Conservation (phyloP, 2,113 vertebrate species). For the Chionomys nivalis region DNA sequence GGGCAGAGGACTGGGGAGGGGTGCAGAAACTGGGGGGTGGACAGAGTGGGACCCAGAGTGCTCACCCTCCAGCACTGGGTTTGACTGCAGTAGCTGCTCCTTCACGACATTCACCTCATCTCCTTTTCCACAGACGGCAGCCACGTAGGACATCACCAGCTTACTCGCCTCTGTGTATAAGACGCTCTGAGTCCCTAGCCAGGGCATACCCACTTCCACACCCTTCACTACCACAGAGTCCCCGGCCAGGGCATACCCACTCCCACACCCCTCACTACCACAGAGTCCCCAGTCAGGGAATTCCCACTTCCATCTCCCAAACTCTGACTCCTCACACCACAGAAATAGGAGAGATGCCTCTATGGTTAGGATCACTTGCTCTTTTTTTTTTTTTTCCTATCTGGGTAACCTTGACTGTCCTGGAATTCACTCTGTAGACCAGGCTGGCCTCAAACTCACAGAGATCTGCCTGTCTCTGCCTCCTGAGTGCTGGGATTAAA, state of each 20-base stretch:
- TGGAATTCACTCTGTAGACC: not conserved
- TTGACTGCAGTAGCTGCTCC: slow-evolving; percentile 90
- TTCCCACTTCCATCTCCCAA: not conserved
- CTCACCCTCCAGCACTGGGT: slow-evolving; percentile 89
- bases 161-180: slow-evolving; percentile 87
- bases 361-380: not conserved
- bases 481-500: not conserved
- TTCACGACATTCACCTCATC: slow-evolving; percentile 89
- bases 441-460: not conserved
- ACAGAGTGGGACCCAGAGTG: accelerated
- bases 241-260: not conserved
- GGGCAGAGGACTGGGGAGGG: too few relatives aligned
- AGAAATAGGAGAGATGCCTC: not conserved
- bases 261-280: not conserved
- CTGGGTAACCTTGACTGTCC: not conserved
- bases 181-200: not conserved
- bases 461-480: not conserved
- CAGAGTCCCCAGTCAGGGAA: not conserved
- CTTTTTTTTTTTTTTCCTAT: too few relatives aligned
- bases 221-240: not conserved
- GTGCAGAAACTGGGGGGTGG: too few relatives aligned
- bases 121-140: slow-evolving; percentile 87
- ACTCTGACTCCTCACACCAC: not conserved
- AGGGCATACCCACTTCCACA: not conserved
- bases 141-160: slow-evolving; percentile 90